Conservation (phyloP, 2,113 vertebrate genomes). For the Tiliqua scincoides region DNA sequence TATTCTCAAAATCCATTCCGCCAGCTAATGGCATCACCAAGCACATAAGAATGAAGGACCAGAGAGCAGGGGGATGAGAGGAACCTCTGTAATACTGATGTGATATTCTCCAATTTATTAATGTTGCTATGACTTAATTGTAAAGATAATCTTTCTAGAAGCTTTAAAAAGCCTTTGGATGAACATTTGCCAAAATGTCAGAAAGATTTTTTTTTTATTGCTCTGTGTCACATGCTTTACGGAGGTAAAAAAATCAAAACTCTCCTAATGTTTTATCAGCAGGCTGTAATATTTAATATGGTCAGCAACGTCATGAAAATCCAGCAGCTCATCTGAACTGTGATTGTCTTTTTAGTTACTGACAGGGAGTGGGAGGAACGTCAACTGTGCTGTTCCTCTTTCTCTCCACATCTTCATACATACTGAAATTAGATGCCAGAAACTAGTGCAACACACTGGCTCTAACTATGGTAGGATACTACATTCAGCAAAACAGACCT, state of each 20-base stretch:
- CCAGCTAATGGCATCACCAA: background rate
- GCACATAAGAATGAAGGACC: background rate
- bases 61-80: background rate
- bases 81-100: background rate
- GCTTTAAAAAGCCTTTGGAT: conserved; percentile 23
- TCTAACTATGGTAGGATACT: background rate
- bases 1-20: background rate
- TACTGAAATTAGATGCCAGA: background rate
- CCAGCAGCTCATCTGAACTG: conserved; percentile 15
- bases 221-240: background rate
- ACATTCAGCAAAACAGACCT: background rate
- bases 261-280: conserved; percentile 12
- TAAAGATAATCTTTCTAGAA: background rate
- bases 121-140: background rate
- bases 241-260: conserved; percentile 6
- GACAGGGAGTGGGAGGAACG: background rate
- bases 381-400: background rate
- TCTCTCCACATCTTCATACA: background rate
- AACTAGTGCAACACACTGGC: background rate
- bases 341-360: background rate
- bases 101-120: conserved; percentile 21
- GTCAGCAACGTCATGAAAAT: background rate
- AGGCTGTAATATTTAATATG: background rate
- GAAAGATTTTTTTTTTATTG: conserved; percentile 12
- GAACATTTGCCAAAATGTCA: background rate